Base-by-base conservation (phyloP, 2,797 vertebrate genomes). In the Sandelia bainsii region DNA sequence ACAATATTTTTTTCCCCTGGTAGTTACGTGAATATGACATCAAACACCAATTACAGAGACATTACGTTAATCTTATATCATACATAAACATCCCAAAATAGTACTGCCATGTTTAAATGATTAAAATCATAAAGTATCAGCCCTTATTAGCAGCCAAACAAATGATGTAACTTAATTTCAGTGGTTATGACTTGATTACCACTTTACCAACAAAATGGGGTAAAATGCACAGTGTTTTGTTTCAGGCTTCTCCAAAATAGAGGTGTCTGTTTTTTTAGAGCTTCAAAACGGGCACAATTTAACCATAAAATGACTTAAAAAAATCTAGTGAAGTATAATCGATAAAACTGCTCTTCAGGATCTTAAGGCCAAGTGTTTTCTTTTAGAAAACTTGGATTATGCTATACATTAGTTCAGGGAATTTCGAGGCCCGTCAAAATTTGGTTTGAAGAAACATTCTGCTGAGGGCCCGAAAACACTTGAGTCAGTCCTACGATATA, bases 291-390 rank as follows among this genome's bases (percentile, higher is more conserved):
- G 40, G 7, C 61, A 50, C 49, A 56, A 54, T 23, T 20, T 20
- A 12, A 49, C 65, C 57, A 69, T 70, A 48, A 62, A 52, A 77
- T 70, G 3, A 67, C 49, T 77, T 71, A 8, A 64, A 44, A 54
- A n/a, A n/a, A 49, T 22, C 9, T 3, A 7, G 40, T 5, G 12
- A 0, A 6, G 12, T 34, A 20, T 29, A 58, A 83, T 74, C 70
- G 27, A 67, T 75, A 78, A 12, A 0, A 1, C 11, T 54, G 34
- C 40, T 56, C 25, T 32, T 34, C 3, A 63, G 34, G 49, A 54
- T 29, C 8, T 11, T 13, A 17, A 54, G 2, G 9, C 58, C 4
- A 5, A 48, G 29, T 51, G 77, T 45, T 70, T 52, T 61, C 39
- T 63, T 32, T 44, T 8, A 59, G 12, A 58, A 34, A 11, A 44